Evolutionary conservation across 92 coral and sea anemone genomes (phyloP).

Genomic region (Epizoanthus rinbou): DNA sequence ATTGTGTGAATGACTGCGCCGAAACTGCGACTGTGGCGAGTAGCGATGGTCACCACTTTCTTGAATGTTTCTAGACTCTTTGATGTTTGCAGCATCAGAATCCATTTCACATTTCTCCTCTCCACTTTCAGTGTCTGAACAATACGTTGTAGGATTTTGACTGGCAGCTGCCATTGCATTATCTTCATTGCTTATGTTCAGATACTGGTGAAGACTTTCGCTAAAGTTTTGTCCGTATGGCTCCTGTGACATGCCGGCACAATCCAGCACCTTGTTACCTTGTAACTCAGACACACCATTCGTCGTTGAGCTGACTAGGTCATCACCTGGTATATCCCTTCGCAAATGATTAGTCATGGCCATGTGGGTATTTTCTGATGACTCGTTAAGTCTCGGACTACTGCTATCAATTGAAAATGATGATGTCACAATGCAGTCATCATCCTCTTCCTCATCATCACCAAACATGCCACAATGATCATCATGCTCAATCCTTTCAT

Average conservation of each 20-base stretch:
- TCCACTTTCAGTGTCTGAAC: conserved; percentile 89
- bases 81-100: conserved; percentile 18
- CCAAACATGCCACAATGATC: conserved; percentile 56
- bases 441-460: conserved; percentile 73
- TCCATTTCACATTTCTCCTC: conserved; percentile 81
- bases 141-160: conserved; percentile 46
- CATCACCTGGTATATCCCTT: conserved; percentile 58
- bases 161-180: conserved; percentile 19
- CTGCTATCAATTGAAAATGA: conserved; percentile 83
- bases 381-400: conserved; percentile 72
- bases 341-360: conserved; percentile 52
- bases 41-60: not conserved
- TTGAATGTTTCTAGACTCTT: not conserved
- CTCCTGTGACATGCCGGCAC: conserved; percentile 7
- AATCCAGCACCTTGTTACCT: conserved; percentile 37
- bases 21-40: conserved; percentile 34
- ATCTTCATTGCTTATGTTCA: conserved; percentile 45
- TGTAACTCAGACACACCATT: conserved; percentile 57
- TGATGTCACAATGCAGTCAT: conserved; percentile 88
- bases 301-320: conserved; percentile 76
- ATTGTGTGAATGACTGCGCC: conserved; percentile 35
- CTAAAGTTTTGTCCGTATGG: conserved; percentile 37
- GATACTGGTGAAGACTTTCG: conserved; percentile 32
- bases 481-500: conserved; percentile 48
- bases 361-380: conserved; percentile 20